Base-by-base conservation (phyloP, 1,140 invertebrate species). In the Mesaphorura yosii region DNA sequence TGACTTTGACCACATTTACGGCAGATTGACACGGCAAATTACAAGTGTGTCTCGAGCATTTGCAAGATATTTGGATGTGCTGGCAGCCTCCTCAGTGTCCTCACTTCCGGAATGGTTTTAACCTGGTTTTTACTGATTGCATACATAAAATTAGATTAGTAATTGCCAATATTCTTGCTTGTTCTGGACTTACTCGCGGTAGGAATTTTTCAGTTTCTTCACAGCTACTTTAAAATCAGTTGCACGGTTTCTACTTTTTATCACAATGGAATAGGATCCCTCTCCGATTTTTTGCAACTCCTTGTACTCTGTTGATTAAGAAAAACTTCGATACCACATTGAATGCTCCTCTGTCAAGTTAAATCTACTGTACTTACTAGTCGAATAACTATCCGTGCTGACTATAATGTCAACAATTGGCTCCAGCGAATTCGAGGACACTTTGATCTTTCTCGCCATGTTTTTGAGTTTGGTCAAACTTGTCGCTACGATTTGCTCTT, bases 211-310 rank as follows among this genome's bases (percentile, higher is more conserved):
- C 53, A 83, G 70, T 63, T 74, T 70, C 67, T 83, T 82, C 29
- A 77, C 79, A 4, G 80, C 80, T 64, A 73, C 77, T 29, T 72
- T 66, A 28, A 66, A 64, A 39, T 74, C 75, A 57, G 72, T 75
- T 56, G 70, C 64, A 53, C 72, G 68, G 53, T 78, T 70, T 64
- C 79, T 72, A 66, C 79, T 80, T 73, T 78, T 79, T 45, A 80
- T 66, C 15, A 83, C 80, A 60, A 81, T 79, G 0, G 80, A 80
- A 68, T 82, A 83, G 12, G 79, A 78, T 5, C 80, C 80, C 69
- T 77, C 74, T 0, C 76, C 75, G 52, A 77, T 75, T 74, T 80
- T 80, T 27, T 74, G 67, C 47, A 80, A 57, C 53, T 80, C 70
- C 66, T 75, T 74, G 64, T 79, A 82, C 59, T 75, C 77, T 78